A percentile compares a stretch with the other conserved stretches of the same genome.
Evolutionary conservation across 2,888 invertebrate species (phyloP).

Genomic region (Morpho achilles): DNA sequence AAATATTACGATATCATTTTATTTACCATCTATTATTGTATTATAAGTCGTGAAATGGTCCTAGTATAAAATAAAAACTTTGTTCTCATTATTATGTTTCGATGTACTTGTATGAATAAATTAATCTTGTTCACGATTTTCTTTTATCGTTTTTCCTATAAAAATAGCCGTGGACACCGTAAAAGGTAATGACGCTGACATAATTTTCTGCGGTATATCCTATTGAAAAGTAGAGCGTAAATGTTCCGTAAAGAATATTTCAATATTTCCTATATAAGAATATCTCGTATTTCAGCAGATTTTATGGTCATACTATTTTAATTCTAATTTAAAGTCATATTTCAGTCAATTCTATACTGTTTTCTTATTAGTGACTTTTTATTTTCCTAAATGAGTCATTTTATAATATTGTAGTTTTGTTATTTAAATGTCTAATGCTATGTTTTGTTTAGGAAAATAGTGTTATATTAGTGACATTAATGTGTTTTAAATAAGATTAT

Average conservation of each 20-base stretch:
- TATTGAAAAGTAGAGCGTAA: constrained; percentile 48
- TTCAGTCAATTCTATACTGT: too few relatives aligned
- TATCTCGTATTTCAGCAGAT: too few relatives aligned
- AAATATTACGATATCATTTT: too few relatives aligned
- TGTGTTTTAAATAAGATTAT: too few relatives aligned
- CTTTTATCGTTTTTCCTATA: constrained; percentile 12
- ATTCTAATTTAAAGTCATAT: too few relatives aligned
- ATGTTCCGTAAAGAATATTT: constrained; percentile 43
- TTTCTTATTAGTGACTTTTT: too few relatives aligned
- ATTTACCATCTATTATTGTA: background rate
- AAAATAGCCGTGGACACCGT: constrained; percentile 46
- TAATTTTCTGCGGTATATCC: constrained; percentile 55
- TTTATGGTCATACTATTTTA: too few relatives aligned
- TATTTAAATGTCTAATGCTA: too few relatives aligned
- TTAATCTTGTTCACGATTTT: constrained; percentile 16
- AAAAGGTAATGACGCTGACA: constrained; percentile 57
- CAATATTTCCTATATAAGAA: constrained; percentile 18
- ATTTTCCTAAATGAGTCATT: too few relatives aligned
- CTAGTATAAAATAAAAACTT: background rate
- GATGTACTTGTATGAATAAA: background rate
- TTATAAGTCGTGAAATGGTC: background rate
- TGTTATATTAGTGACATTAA: too few relatives aligned
- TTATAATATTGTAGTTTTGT: too few relatives aligned
- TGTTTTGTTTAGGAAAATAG: too few relatives aligned
- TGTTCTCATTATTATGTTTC: background rate